Base-by-base conservation (phyloP, 2,113 vertebrate species). In the Malaclemys terrapin region DNA sequence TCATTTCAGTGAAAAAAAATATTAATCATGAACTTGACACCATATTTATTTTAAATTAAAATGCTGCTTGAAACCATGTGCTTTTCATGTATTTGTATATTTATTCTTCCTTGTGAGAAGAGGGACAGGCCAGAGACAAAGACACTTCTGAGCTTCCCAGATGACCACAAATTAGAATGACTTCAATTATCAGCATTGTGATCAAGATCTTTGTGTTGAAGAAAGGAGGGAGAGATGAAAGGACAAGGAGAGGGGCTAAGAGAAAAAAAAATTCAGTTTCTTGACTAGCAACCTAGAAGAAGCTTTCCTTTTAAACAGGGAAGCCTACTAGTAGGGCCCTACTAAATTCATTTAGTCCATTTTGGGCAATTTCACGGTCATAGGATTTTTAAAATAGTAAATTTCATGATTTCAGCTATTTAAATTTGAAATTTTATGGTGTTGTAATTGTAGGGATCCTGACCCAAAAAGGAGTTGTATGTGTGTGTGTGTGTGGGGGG, bases 1-100 rank as follows among this genome's bases (percentile, higher is more conserved):
- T 92, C 91, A 84, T 82, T 95, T 89, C 87, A 50, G 50, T 84
- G 94, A 85, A 93, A 93, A 91, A 88, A 84, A 72, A 86, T 93
- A 90, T 97, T 96, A 96, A 96, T 96, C 86, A 47, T 88, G 87
- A 89, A 91, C 84, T 80, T 91, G 96, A 95, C 93, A 95, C 91
- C 2, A 0, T 96, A 90, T 97, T 98, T 97, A 88, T 95, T 98
- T 98, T 75, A 82, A 94, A 92, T 94, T 95, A 96, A 91, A 92
- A 94, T 94, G 82, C 96, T 97, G 89, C 25, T 38, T 79, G 38
- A 76, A 38, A n/a, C 92, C 95, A 92, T 95, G 87, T 97, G 97
- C 94, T 98, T 98, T 95, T 96, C 72, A 88, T 95, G 91, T 92
- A 50, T 31, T 80, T 84, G 59, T 92, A 95, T 98, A 82, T 97